Conservation (phyloP, 2,888 invertebrate genomes). For the Thysanoteuthis rhombus region DNA sequence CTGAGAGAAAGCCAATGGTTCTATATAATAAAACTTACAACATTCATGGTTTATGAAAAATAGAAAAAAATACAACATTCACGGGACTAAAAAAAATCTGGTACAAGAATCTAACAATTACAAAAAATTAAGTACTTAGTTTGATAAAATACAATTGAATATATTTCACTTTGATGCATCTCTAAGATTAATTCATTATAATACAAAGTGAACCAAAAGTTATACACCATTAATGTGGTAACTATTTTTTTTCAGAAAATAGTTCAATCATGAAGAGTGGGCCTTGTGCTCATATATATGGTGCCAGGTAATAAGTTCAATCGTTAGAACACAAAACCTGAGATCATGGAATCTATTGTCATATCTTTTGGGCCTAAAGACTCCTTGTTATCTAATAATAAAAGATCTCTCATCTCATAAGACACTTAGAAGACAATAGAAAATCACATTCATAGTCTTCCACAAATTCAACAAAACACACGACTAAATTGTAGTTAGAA, state of each 20-base stretch:
- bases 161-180: not conserved
- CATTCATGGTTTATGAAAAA: not conserved
- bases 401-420: not conserved
- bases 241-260: not conserved
- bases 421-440: too few relatives aligned
- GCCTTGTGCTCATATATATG: not conserved
- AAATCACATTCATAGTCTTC: too few relatives aligned
- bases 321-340: not conserved
- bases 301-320: not conserved
- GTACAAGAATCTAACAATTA: not conserved
- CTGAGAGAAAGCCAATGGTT: not conserved
- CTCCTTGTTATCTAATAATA: too few relatives aligned
- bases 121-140: not conserved
- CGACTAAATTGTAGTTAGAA: not conserved
- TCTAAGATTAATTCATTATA: not conserved
- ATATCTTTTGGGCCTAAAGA: too few relatives aligned
- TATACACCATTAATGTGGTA: not conserved
- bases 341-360: not conserved
- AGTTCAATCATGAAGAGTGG: not conserved
- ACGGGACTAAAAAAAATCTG: not conserved
- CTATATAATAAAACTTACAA: not conserved
- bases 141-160: not conserved
- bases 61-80: not conserved
- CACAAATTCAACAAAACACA: not conserved
- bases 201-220: not conserved